phyloP scores from a whole-genome alignment of 2,113 vertebrate genomes.

The Rhodinocichla rosea region DNA sequence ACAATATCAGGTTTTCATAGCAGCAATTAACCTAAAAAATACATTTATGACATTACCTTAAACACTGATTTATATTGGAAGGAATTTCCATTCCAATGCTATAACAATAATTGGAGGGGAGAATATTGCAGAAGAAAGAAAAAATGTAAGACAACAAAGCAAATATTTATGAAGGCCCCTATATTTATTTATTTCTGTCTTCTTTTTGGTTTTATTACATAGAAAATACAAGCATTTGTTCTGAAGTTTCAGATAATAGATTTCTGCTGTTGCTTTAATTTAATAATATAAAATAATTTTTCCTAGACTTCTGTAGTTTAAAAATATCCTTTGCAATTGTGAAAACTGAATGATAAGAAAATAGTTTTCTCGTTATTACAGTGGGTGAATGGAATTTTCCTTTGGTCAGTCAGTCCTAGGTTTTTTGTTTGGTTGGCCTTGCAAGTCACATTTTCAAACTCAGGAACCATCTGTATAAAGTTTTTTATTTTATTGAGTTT shows the following conservation, averaged over 20 bases:
- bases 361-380: neutral
- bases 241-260: neutral
- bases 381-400: neutral
- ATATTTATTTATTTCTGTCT: neutral
- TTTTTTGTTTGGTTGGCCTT: neutral
- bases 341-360: neutral
- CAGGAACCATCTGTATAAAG: accelerated
- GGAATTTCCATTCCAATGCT: neutral
- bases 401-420: neutral
- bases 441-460: neutral
- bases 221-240: neutral
- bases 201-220: neutral
- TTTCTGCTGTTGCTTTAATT: neutral
- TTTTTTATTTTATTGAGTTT: neutral
- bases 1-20: neutral
- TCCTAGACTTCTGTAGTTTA: neutral
- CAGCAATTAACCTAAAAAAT: neutral
- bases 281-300: neutral
- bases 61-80: constrained; percentile 15
- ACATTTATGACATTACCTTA: neutral
- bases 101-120: neutral
- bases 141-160: neutral
- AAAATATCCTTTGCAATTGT: neutral
- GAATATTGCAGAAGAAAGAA: neutral
- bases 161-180: neutral